A percentile compares a stretch with the other conserved stretches of the same genome.
These are phyloP conservation scores for Brachyhypopomus occidentalis DNA, from an alignment of 2,113 vertebrate species.

Conservation along the genomic window DNA sequence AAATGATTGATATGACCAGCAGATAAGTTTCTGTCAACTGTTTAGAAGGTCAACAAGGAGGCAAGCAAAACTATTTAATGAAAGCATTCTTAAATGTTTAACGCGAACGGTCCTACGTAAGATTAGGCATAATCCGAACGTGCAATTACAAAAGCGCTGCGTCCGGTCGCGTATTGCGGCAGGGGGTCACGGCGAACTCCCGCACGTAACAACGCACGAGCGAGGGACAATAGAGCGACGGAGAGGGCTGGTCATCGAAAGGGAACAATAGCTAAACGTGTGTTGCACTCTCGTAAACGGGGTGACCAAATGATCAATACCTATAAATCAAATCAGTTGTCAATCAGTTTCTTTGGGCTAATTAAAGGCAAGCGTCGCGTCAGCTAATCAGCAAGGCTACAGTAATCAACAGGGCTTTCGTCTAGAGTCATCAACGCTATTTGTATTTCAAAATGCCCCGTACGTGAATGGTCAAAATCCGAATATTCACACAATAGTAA, in stretches of 20 bases:
- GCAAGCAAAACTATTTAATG: conserved; percentile 17
- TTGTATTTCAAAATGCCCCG: no score
- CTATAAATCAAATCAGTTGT: conserved; percentile 2
- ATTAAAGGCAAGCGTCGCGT: no score
- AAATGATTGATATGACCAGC: conserved; percentile 31
- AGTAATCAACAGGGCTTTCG: conserved; percentile 8
- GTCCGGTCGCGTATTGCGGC: conserved; percentile 56
- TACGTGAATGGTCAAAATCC: neutral
- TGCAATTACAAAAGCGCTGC: conserved; percentile 33
- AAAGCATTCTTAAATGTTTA: no score
- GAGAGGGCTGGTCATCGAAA: conserved; percentile 27
- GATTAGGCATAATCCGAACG: no score
- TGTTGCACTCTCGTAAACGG: conserved; percentile 3
- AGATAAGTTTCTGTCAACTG: conserved; percentile 46
- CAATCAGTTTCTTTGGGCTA: conserved; percentile 4
- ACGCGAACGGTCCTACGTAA: no score
- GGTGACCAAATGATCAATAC: conserved; percentile 36
- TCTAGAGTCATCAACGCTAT: no score
- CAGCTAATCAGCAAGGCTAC: neutral
- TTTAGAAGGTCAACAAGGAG: conserved; percentile 13
- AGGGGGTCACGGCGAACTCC: conserved; percentile 53
- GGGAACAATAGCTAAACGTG: conserved; percentile 47
- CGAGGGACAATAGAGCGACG: conserved; percentile 52
- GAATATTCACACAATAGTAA: neutral
- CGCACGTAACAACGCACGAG: conserved; percentile 26